Percentiles rank a stretch among this genome's conserved stretches.
Evolutionary conservation across 2,888 invertebrate genomes (phyloP).

Genomic region (Shargacucullia verbasci): DNA sequence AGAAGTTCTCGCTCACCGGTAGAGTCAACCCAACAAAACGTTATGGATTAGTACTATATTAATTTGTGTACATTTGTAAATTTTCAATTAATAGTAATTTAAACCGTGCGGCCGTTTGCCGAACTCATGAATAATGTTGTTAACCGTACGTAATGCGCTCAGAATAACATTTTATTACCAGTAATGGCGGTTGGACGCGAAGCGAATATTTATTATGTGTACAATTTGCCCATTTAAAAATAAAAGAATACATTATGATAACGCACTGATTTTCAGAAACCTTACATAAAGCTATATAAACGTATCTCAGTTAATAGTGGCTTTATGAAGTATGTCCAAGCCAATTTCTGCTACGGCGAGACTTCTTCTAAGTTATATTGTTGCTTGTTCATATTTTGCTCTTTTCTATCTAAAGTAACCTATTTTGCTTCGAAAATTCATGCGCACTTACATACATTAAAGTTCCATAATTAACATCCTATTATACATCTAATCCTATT

Average conservation of each 20-base stretch:
- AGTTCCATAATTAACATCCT: no score
- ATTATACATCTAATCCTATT: no score
- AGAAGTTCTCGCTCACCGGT: background rate
- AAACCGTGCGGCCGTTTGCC: constrained; percentile 31
- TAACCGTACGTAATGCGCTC: constrained; percentile 63
- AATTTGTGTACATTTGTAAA: constrained; percentile 26
- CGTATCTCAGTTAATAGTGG: no score
- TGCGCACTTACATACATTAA: no score
- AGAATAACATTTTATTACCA: constrained; percentile 63
- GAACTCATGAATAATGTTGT: constrained; percentile 65
- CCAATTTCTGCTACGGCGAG: no score
- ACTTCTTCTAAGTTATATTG: no score
- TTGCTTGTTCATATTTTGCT: no score
- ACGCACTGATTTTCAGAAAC: no score
- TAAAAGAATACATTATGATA: background rate
- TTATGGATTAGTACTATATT: constrained; percentile 36
- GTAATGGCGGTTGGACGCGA: constrained; percentile 56
- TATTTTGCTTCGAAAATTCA: no score
- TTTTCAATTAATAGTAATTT: constrained; percentile 49
- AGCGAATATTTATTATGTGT: constrained; percentile 47
- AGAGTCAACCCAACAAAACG: background rate
- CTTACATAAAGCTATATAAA: no score
- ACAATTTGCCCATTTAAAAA: constrained; percentile 13
- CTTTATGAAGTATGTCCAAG: no score
- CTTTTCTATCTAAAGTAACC: no score